A percentile compares a stretch with the other conserved stretches of the same genome.
These are phyloP conservation scores for Metaphire vulgaris DNA, from an alignment of 1,140 invertebrate genomes.

Conservation along the genomic window DNA sequence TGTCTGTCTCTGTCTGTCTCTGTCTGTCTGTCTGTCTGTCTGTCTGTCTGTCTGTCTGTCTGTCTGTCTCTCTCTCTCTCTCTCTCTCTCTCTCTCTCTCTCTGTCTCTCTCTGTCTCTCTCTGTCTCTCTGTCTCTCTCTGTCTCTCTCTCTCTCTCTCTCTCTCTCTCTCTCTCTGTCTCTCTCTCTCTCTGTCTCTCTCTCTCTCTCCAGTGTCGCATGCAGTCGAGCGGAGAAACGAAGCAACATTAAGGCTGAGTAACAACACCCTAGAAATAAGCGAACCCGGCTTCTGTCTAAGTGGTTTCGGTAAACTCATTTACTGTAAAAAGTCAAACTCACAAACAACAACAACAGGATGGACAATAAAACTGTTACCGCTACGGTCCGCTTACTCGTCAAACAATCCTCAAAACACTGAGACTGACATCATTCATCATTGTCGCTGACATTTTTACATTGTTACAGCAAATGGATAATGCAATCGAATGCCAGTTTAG, in stretches of 20 bases:
- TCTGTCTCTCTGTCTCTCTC: neutral
- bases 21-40: neutral
- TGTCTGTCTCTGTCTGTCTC: neutral
- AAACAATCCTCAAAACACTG: too few relatives aligned
- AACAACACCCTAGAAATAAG: neutral
- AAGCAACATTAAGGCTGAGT: too few relatives aligned
- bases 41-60: neutral
- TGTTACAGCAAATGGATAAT: too few relatives aligned
- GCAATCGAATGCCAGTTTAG: too few relatives aligned
- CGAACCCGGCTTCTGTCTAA: neutral
- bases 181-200: too few relatives aligned
- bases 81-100: neutral
- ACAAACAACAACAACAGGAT: too few relatives aligned
- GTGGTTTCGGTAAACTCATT: neutral
- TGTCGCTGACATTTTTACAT: too few relatives aligned
- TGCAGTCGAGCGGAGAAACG: neutral
- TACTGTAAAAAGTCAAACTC: too few relatives aligned
- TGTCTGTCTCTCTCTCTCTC: neutral
- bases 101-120: neutral
- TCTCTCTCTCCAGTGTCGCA: too few relatives aligned
- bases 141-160: neutral
- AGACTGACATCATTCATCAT: too few relatives aligned
- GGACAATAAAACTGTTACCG: too few relatives aligned
- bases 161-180: neutral
- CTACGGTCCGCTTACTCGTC: too few relatives aligned